Conservation (phyloP, 2,888 invertebrate genomes). For the Seira sanloemensis region DNA sequence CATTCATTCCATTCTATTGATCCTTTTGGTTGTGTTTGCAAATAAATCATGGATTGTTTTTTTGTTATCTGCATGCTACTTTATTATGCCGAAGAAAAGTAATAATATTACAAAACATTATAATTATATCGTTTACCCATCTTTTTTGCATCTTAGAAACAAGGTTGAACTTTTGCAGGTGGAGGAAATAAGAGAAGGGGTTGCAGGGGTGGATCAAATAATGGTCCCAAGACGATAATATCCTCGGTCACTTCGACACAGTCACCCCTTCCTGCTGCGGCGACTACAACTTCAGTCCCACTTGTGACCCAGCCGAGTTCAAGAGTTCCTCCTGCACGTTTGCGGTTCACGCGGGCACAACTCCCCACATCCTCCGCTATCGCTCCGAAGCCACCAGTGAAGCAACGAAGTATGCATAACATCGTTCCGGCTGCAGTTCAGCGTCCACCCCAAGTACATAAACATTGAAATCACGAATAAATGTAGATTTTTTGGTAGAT, state of each 20-base stretch:
- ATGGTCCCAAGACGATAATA: slow-evolving; percentile 64
- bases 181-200: slow-evolving; percentile 50
- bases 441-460: slow-evolving; percentile 79
- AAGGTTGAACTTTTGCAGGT: slow-evolving; percentile 4
- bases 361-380: slow-evolving; percentile 71
- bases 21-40: too few species aligned
- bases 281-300: slow-evolving; percentile 77
- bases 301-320: slow-evolving; percentile 77
- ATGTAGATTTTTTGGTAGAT: too few species aligned
- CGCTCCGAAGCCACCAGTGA: slow-evolving; percentile 68
- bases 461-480: too few species aligned
- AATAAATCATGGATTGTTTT: too few species aligned
- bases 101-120: too few species aligned
- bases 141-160: neutral
- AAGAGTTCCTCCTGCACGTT: slow-evolving; percentile 75
- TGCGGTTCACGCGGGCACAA: slow-evolving; percentile 74
- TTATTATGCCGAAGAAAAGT: too few species aligned
- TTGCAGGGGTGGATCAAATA: slow-evolving; percentile 39
- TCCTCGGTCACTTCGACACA: slow-evolving; percentile 67
- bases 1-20: too few species aligned
- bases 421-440: slow-evolving; percentile 78
- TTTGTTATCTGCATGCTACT: too few species aligned
- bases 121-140: neutral
- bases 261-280: slow-evolving; percentile 77
- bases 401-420: slow-evolving; percentile 70